Evolutionary conservation across 2,888 invertebrate genomes (phyloP).

Genomic region (Eulithis testata): DNA sequence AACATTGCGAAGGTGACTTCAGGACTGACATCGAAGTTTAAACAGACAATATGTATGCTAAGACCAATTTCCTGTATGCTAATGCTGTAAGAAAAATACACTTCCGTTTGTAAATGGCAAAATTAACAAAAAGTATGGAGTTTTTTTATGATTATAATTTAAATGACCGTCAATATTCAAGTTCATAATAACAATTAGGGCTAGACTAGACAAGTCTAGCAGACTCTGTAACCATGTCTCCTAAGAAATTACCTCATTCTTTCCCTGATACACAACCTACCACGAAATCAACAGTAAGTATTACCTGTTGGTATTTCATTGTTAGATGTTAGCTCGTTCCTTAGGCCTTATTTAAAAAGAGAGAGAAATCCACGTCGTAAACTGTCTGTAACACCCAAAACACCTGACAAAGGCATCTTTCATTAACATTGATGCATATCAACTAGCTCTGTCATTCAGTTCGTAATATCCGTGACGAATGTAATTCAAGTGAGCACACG

Average conservation of each 20-base stretch:
- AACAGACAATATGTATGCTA: conserved; percentile 6
- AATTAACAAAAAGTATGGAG: background rate
- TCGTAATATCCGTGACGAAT: conserved; percentile 44
- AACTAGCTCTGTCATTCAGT: conserved; percentile 35
- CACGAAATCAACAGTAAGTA: too few species aligned
- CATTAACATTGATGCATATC: background rate
- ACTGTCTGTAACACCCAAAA: background rate
- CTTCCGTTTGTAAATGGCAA: conserved; percentile 23
- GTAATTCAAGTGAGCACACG: conserved; percentile 37
- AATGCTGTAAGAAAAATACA: conserved; percentile 15
- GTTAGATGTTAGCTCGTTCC: too few species aligned
- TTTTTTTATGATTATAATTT: background rate
- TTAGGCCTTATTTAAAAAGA: too few species aligned
- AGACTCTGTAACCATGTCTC: background rate
- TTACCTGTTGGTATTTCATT: too few species aligned
- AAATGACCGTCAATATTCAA: conserved; percentile 11
- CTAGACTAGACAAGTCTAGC: conserved; percentile 1
- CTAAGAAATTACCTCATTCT: too few species aligned
- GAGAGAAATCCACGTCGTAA: background rate
- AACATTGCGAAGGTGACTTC: conserved; percentile 44
- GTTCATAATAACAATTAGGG: conserved; percentile 1
- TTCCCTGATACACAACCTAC: too few species aligned
- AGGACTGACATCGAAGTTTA: conserved; percentile 27
- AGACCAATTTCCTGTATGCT: conserved; percentile 27
- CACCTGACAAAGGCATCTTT: background rate